A percentile compares a stretch with the other conserved stretches of the same genome.
Conservation (phyloP, 2,797 vertebrate genomes). For the Sebastes jordani region DNA sequence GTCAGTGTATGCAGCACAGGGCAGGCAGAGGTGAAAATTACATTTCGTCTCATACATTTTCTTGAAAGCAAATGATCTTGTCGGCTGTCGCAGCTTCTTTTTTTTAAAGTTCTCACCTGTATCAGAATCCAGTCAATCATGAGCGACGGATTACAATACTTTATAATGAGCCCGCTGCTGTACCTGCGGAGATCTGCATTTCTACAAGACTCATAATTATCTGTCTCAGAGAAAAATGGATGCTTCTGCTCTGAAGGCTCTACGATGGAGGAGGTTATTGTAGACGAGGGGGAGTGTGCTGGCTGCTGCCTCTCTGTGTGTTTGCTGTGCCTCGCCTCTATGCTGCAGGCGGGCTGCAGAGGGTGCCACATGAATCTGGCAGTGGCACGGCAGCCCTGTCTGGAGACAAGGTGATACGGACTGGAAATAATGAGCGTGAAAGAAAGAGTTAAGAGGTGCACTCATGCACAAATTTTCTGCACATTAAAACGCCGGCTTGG, state of each 20-base stretch:
- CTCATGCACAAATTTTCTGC: slow-evolving; percentile 81
- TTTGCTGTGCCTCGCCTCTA: slow-evolving; percentile 24
- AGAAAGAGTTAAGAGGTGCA: slow-evolving; percentile 79
- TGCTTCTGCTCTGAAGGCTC: slow-evolving; percentile 27
- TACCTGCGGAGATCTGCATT: slow-evolving; percentile 22
- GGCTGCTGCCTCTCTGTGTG: slow-evolving; percentile 9
- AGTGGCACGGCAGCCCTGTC: slow-evolving; percentile 63
- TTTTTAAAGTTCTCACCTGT: slow-evolving; percentile 29
- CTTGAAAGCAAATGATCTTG: slow-evolving; percentile 41
- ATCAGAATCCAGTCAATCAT: slow-evolving; percentile 45
- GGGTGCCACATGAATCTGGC: slow-evolving; percentile 66
- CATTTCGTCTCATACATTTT: slow-evolving; percentile 15
- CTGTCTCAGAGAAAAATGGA: slow-evolving; percentile 53
- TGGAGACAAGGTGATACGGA: slow-evolving; percentile 81
- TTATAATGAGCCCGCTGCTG: slow-evolving; percentile 44
- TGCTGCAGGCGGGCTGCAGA: slow-evolving; percentile 51
- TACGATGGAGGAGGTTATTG: slow-evolving; percentile 33
- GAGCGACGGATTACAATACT: slow-evolving; percentile 29
- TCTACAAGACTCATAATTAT: slow-evolving; percentile 53
- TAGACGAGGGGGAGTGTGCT: slow-evolving; percentile 13
- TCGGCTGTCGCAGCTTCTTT: slow-evolving; percentile 17
- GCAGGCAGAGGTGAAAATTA: slow-evolving; percentile 6
- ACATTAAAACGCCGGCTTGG: slow-evolving; percentile 76
- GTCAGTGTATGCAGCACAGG: neutral
- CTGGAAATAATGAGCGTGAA: slow-evolving; percentile 83